phyloP scores from a whole-genome alignment of 2,888 invertebrate genomes.

The Ephialtes manifestator region DNA sequence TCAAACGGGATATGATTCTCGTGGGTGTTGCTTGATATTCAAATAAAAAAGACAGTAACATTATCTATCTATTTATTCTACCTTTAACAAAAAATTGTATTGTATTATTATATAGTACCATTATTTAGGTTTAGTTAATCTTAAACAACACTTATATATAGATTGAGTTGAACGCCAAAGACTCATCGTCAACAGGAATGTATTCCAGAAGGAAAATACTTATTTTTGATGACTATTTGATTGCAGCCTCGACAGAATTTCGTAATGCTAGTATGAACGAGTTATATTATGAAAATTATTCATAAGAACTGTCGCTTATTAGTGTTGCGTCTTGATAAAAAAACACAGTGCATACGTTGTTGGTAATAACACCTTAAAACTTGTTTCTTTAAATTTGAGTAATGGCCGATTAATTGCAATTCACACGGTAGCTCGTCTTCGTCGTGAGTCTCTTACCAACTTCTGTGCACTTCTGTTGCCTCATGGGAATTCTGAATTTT shows the following conservation, averaged over 20 bases:
- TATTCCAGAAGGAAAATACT: slow-evolving; percentile 10
- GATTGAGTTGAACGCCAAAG: neutral
- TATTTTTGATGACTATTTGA: slow-evolving; percentile 55
- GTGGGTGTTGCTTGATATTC: too few species aligned
- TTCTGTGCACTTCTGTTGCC: slow-evolving; percentile 33
- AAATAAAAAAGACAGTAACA: neutral
- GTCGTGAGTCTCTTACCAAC: slow-evolving; percentile 50
- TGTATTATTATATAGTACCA: too few species aligned
- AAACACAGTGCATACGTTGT: neutral
- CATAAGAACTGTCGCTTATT: slow-evolving; percentile 53
- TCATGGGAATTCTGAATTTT: slow-evolving; percentile 61
- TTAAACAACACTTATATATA: neutral
- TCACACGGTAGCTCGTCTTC: slow-evolving; percentile 59
- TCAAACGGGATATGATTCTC: too few species aligned
- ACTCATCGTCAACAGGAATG: neutral
- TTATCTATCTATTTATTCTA: neutral
- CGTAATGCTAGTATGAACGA: slow-evolving; percentile 7
- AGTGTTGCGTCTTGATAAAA: slow-evolving; percentile 27
- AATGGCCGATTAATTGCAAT: slow-evolving; percentile 56
- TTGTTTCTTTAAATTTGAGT: neutral
- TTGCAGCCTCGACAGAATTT: slow-evolving; percentile 42
- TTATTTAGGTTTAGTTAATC: neutral
- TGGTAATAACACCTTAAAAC: neutral
- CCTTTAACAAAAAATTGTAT: too few species aligned
- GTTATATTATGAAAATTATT: slow-evolving; percentile 37